Base-by-base conservation (phyloP, 1,140 invertebrate genomes). In the Eumaeus atala region DNA sequence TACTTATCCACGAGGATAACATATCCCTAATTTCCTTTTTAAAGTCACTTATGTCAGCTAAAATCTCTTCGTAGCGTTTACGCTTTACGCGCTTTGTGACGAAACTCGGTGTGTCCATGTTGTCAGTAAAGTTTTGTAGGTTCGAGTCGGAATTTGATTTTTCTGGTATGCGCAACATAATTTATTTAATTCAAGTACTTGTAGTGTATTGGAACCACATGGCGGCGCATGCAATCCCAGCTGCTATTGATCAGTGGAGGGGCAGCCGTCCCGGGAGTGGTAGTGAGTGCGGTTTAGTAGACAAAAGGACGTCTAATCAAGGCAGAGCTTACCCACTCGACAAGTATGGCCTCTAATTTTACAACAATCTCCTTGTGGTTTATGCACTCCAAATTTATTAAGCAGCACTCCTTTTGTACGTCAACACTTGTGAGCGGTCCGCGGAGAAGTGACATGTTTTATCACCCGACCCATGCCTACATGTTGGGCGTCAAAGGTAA, bases 11-110 rank as follows among this genome's bases (percentile, higher is more conserved):
- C 11, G 58, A 51, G 10, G 58, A 54, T 37, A 51, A 21, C 48
- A 59, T 54, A 35, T 55, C 52, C 17, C 51, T 56, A 40, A 60
- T 52, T 36, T 60, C 58, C 2, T 18, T 52, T 34, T 60, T 56
- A 35, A 56, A 56, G 11, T 60, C 49, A 17, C 48, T 11, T 8
- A 57, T 12, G 9, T 57, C 55, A 11, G 37, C 47, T 10, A 54
- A 35, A 4, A 53, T 49, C 11, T 59, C 52, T 35, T 59, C 57
- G 0, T 47, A 54, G 16, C 57, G 51, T 28, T 59, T 59, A 16
- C 51, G 47, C 38, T 59, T 59, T 12, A 34, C 42, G 35, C 51
- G 51, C 5, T 37, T 6, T 21, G 42, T 40, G 54, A 28, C 21
- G 6, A 28, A 28, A 6, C 21, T 28, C 21, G 21, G 14, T 10